Evolutionary conservation across 2,113 vertebrate species (phyloP), one percentile per base, ranked within the genome.

Genomic region (Pica pica): DNA sequence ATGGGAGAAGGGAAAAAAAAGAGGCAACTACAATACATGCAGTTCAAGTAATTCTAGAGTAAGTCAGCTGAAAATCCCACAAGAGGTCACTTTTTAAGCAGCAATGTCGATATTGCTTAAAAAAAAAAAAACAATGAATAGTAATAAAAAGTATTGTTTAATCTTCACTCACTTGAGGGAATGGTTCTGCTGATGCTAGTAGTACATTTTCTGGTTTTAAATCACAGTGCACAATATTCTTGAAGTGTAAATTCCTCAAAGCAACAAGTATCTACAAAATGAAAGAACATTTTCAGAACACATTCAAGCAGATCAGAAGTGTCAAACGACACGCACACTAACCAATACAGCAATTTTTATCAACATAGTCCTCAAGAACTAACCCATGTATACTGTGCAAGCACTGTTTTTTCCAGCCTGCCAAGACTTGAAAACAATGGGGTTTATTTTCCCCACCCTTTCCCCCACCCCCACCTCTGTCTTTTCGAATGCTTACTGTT

Each of bases 141-240:
- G 20, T 12, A 11, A 88, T 24, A 3, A 18, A 57, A 47, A 71
- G 12, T 27, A 21, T 16, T 37, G 30, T 80, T 81, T 35, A 64
- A 70, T 69, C 24, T 59, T 70, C 46, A 94, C 98, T 97, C 93
- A 99, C 99, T 98, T 99, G 99, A 98, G 99, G 99, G 96, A 99
- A 99, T 22, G 99, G 99, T 95, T 99, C 99, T 91, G 99, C 99
- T 26, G 99, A 99, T 70, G 99, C 99, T 84, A 99, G 98, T n/a
- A 99, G 98, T 83, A 99, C 99, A 37, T 99, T 99, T 97, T 99
- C 99, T 16, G 99, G 99, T 98, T 99, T 99, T 97, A 99, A 98
- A 98, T 99, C 99, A 99, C 99, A 99, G 98, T 99, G 99, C 95
- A 99, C 99, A 69, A 99, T 99, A 96, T 99, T 99, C 97, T 99